Percentiles rank a stretch among this genome's conserved stretches.
phyloP scores from a whole-genome alignment of 2,797 vertebrate genomes.

The Neosilurus mollespiculum region DNA sequence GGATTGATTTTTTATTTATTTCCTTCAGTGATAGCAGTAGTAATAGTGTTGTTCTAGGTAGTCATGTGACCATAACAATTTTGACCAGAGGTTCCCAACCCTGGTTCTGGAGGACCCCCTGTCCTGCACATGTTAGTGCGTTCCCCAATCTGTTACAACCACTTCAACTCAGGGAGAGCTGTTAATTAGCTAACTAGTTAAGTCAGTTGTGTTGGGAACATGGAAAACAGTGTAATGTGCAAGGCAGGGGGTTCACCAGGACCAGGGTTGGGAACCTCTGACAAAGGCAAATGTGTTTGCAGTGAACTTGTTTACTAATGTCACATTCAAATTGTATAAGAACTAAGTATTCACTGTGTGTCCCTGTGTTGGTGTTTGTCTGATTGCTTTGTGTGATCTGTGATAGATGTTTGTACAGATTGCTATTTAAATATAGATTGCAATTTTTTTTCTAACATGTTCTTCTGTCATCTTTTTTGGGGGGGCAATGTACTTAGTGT shows the following conservation, averaged over 20 bases:
- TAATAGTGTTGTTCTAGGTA: neutral
- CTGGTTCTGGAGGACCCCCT: no score
- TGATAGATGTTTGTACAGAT: neutral
- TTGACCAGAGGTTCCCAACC: no score
- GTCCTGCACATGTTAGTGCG: no score
- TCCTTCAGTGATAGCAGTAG: neutral
- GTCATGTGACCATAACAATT: neutral
- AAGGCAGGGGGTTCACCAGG: no score
- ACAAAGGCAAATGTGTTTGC: neutral
- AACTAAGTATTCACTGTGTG: no score
- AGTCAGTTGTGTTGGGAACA: no score
- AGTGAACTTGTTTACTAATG: neutral
- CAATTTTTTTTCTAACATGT: neutral
- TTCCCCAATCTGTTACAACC: no score
- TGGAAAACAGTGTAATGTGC: no score
- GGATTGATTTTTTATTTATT: neutral
- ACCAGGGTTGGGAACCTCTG: no score
- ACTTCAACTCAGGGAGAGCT: no score
- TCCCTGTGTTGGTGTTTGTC: no score
- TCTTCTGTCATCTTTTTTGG: neutral
- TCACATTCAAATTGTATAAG: neutral
- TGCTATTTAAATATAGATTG: neutral
- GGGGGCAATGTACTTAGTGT: neutral
- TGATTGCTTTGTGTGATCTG: neutral
- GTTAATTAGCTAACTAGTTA: no score